Percentiles rank a stretch among this genome's conserved stretches.
Evolutionary conservation across 2,888 invertebrate genomes (phyloP).

Genomic region (Callyntrura guangdongensis): DNA sequence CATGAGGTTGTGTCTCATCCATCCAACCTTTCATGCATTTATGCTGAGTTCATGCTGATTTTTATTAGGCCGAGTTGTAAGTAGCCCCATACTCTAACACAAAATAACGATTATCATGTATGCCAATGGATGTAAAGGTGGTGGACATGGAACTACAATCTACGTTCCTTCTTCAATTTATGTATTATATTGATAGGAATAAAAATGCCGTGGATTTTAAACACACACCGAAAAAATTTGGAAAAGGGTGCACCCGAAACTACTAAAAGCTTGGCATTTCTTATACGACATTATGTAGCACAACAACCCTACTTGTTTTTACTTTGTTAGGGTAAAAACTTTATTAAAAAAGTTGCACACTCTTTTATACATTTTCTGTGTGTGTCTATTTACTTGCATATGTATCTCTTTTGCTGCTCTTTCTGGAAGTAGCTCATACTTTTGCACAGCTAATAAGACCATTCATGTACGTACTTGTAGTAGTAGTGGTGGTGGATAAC

Average conservation of each 20-base stretch:
- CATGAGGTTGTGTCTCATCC: slow-evolving; percentile 52
- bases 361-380: not conserved
- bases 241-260: not conserved
- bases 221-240: not conserved
- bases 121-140: not conserved
- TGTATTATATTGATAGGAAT: not conserved
- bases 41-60: slow-evolving; percentile 54
- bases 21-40: slow-evolving; percentile 31
- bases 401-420: no score
- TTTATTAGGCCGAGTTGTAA: slow-evolving; percentile 62
- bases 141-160: not conserved
- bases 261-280: not conserved
- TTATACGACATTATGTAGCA: not conserved
- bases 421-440: not conserved
- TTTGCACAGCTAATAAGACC: not conserved
- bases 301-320: slow-evolving; percentile 11
- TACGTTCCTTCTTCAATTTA: not conserved
- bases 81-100: slow-evolving; percentile 64
- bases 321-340: slow-evolving; percentile 9
- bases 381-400: not conserved
- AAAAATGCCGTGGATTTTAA: not conserved
- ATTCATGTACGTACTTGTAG: no score
- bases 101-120: slow-evolving; percentile 41
- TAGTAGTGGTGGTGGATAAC: not conserved
- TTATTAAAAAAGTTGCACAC: slow-evolving; percentile 27